Conservation (phyloP, 2,888 invertebrate genomes). For the Litoditis marina region DNA sequence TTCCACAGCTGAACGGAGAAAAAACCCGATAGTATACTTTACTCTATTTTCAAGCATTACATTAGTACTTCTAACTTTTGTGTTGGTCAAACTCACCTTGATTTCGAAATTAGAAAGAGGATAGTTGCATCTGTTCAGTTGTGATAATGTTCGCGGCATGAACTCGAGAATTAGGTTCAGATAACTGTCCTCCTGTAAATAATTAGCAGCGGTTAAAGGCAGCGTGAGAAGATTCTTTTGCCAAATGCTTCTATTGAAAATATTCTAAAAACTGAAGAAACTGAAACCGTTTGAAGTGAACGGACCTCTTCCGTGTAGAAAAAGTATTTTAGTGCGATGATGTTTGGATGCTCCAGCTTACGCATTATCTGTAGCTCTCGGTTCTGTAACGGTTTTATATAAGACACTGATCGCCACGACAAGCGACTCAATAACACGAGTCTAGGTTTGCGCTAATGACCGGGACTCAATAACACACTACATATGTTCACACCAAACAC, state of each 20-base stretch:
- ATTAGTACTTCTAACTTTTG: not conserved
- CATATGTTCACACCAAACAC: no score
- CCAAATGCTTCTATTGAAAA: not conserved
- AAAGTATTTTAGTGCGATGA: constrained; percentile 25
- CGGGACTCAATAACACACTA: no score
- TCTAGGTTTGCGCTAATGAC: no score
- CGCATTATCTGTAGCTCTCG: constrained; percentile 31
- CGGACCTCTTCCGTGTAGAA: constrained; percentile 12
- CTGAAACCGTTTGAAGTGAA: not conserved
- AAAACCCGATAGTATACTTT: no score
- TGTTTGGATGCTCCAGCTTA: constrained; percentile 35
- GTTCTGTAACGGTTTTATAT: constrained; percentile 26
- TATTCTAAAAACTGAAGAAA: not conserved
- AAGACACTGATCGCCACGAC: no score
- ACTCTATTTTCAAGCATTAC: no score
- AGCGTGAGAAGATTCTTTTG: not conserved
- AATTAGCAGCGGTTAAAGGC: not conserved
- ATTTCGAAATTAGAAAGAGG: constrained; percentile 18
- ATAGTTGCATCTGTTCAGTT: constrained; percentile 19
- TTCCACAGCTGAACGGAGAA: no score
- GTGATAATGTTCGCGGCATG: constrained; percentile 26
- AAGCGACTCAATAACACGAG: no score
- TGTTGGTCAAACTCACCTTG: constrained; percentile 13
- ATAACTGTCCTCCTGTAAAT: constrained; percentile 13
- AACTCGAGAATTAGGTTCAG: constrained; percentile 34